Evolutionary conservation across 2,797 vertebrate species (phyloP).

Genomic region (Antrozous pallidus): DNA sequence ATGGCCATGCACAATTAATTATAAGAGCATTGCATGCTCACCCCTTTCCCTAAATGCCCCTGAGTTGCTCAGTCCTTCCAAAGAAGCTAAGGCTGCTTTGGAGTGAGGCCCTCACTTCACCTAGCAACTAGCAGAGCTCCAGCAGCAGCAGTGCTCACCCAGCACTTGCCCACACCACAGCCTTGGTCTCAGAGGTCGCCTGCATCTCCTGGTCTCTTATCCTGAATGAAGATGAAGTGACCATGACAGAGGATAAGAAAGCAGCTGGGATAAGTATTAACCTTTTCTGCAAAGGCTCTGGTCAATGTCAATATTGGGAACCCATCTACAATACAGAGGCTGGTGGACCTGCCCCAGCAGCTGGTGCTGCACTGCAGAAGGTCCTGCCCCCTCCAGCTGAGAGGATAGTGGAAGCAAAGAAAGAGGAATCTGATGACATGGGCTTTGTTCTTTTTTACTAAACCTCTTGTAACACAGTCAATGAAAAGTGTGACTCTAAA

Average conservation of each 20-base stretch:
- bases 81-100: conserved; percentile 93
- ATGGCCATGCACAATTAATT: not conserved
- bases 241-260: conserved; percentile 76
- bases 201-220: too few species aligned
- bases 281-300: conserved; percentile 94
- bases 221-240: too few species aligned
- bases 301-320: not conserved
- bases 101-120: conserved; percentile 77
- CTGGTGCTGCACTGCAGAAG: not conserved
- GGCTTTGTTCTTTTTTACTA: not conserved
- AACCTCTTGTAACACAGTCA: not conserved
- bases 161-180: conserved; percentile 84
- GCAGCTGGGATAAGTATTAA: conserved; percentile 94
- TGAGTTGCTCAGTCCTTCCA: conserved; percentile 94
- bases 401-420: not conserved
- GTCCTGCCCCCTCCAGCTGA: not conserved
- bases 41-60: conserved; percentile 77
- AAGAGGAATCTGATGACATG: not conserved
- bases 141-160: conserved; percentile 82
- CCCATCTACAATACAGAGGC: not conserved
- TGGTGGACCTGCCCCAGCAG: not conserved
- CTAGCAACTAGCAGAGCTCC: conserved; percentile 95
- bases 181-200: conserved; percentile 82
- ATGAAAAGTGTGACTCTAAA: not conserved
- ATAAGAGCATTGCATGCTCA: not conserved